Evolutionary conservation across 2,113 vertebrate species (phyloP), one percentile per base, ranked within the genome.

Genomic region (Danionella cerebrum): DNA sequence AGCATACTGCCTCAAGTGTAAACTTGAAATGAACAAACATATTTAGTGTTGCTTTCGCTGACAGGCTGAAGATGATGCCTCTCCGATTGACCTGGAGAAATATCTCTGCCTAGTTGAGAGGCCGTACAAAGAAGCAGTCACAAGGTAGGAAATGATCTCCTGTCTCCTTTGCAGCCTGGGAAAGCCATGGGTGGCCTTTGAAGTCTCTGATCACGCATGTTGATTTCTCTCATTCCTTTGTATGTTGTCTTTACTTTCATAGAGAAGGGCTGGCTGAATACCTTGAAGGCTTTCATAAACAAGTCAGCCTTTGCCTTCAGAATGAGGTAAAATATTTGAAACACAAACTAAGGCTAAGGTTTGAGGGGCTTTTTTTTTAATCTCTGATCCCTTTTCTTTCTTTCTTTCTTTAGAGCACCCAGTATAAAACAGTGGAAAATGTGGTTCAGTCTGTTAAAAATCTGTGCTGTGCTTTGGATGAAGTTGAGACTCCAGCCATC

Each of bases 391-490:
- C 22, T 4, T 27, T 3, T 24, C 3, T 52, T 31, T 22, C 21
- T 67, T 8, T 68, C 13, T 68, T 3, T 73, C 2, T 67, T 4
- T 66, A 90, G 86, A 87, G 88, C 73, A 91, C 88, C 60, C 93
- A 90, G 72, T 91, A 94, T 69, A 94, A 92, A 86, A 84, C 87
- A 1, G 84, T 94, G 72, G 96, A 97, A 38, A 88, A 89, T 31
- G 75, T 97, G 74, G 90, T 92, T 76, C 94, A 94, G 86, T 88
- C 88, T 18, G 90, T 94, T 77, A 94, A 92, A 84, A 95, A 90
- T 83, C 85, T 99, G 39, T 98, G 96, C 80, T 90, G 84, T 64
- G 84, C 90, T n/a, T 76, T 95, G 82, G 92, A 93, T 60, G 90
- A 93, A 50, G 92, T 97, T 70, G 96, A 98, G 83, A 97, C 93